phyloP scores from a whole-genome alignment of 2,797 vertebrate genomes.

The Chloroceryle amazona region DNA sequence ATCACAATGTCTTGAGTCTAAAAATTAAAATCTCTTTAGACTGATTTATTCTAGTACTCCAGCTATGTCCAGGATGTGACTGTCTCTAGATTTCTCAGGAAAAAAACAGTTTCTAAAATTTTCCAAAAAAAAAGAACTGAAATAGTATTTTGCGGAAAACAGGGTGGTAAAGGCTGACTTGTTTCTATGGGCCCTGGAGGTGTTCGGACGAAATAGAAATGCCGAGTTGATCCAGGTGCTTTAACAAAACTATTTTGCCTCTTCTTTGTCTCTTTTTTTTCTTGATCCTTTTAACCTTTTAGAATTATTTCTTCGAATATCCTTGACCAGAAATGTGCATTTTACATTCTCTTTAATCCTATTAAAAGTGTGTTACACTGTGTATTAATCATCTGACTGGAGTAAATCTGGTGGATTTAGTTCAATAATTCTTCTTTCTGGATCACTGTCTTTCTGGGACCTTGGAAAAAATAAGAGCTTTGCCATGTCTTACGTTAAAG shows the following conservation, averaged over 20 bases:
- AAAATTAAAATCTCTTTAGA: not conserved
- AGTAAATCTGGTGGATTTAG: slow-evolving; percentile 65
- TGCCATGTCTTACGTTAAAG: not conserved
- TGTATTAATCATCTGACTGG: slow-evolving; percentile 72
- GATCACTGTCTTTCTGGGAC: slow-evolving; percentile 61
- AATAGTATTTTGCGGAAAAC: not conserved
- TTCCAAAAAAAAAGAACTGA: not conserved
- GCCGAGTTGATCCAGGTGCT: not conserved
- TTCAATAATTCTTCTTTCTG: slow-evolving; percentile 66
- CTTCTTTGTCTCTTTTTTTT: not conserved
- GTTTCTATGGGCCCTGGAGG: not conserved
- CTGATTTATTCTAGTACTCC: not conserved
- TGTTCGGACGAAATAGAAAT: not conserved
- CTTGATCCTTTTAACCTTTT: not conserved
- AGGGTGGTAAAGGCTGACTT: not conserved
- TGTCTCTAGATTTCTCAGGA: not conserved
- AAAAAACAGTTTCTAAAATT: not conserved
- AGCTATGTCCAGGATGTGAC: not conserved
- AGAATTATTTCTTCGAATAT: slow-evolving; percentile 13
- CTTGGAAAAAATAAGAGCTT: slow-evolving; percentile 28
- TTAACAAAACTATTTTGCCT: not conserved
- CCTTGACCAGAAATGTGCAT: slow-evolving; percentile 30
- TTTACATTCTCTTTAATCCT: slow-evolving; percentile 57
- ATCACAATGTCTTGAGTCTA: not conserved
- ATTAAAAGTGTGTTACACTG: slow-evolving; percentile 20